Evolutionary conservation across 2,888 invertebrate genomes (phyloP).

Genomic region (Tipula unca): DNA sequence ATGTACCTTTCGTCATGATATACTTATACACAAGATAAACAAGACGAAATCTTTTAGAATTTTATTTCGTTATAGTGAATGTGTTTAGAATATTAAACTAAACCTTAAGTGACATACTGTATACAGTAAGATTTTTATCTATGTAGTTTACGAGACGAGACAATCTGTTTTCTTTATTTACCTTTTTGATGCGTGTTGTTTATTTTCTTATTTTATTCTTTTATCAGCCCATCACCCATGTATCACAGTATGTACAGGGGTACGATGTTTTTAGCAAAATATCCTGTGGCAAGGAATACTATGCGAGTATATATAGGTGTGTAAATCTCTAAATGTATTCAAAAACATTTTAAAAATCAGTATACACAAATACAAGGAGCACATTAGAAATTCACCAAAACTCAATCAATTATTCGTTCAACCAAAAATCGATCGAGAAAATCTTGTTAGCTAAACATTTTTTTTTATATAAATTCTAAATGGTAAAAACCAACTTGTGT

Average conservation of each 20-base stretch:
- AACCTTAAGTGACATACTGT: neutral
- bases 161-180: neutral
- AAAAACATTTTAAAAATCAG: neutral
- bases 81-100: neutral
- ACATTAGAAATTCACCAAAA: neutral
- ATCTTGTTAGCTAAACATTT: neutral
- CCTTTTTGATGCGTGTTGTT: neutral
- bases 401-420: neutral
- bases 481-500: neutral
- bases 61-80: neutral
- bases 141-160: neutral
- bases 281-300: neutral
- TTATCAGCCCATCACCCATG: neutral
- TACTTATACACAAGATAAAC: neutral
- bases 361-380: neutral
- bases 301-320: too few species aligned
- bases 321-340: neutral
- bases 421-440: neutral
- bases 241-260: neutral
- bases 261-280: neutral
- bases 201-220: neutral
- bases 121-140: neutral
- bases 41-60: neutral
- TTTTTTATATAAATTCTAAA: neutral
- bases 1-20: neutral